These are phyloP conservation scores for Ormyrus thymus DNA, from an alignment of 2,888 invertebrate genomes.

Conservation along the genomic window DNA sequence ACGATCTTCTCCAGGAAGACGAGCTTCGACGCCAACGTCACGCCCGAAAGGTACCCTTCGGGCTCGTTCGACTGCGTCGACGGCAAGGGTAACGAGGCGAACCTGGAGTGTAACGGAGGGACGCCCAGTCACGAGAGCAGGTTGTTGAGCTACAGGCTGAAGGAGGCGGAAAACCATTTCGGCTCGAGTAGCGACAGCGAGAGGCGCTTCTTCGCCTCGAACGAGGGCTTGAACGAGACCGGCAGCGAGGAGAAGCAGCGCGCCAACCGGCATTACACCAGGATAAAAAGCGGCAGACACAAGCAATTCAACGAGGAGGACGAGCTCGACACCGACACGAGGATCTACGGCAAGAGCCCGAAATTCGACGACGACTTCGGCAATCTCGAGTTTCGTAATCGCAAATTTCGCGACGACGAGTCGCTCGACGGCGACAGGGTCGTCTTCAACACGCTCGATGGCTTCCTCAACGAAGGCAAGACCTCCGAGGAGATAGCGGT, in stretches of 20 bases:
- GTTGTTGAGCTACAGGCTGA: conserved; percentile 45
- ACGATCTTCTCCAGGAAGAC: conserved; percentile 56
- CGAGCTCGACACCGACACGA: conserved; percentile 69
- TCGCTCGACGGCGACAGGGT: conserved; percentile 62
- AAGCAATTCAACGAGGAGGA: conserved; percentile 69
- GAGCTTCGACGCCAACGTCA: conserved; percentile 60
- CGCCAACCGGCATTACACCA: conserved; percentile 63
- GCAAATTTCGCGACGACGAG: conserved; percentile 19
- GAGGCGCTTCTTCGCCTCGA: conserved; percentile 66
- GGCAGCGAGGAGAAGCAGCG: conserved; percentile 57
- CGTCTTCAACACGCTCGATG: conserved; percentile 71
- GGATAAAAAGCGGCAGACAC: conserved; percentile 69
- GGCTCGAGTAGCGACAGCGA: conserved; percentile 70
- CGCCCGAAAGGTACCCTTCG: conserved; percentile 59
- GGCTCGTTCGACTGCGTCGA: conserved; percentile 68
- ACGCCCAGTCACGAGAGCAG: conserved; percentile 28
- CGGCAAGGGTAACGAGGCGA: conserved; percentile 63
- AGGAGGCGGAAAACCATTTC: conserved; percentile 65
- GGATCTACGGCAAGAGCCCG: conserved; percentile 72
- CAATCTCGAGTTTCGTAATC: conserved; percentile 57
- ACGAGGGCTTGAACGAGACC: conserved; percentile 66
- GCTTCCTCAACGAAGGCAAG: conserved; percentile 65
- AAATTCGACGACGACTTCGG: conserved; percentile 71
- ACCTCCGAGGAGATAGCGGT: conserved; percentile 57
- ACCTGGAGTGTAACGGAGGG: conserved; percentile 38